Conservation (phyloP, 37 sponge, comb jelly and placozoan species). For the Aphrocallistes beatrix region DNA sequence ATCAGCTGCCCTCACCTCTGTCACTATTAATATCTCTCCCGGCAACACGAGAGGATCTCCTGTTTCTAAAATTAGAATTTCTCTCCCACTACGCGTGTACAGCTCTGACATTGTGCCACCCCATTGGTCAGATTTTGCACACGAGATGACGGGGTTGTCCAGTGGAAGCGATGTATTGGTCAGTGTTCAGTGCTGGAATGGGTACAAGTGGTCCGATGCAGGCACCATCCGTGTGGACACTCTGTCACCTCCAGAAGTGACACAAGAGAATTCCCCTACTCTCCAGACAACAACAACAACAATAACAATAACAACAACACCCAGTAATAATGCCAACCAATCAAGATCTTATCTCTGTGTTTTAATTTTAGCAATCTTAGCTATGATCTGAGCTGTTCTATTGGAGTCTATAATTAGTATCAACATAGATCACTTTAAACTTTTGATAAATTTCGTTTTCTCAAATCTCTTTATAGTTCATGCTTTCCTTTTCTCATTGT, state of each 20-base stretch:
- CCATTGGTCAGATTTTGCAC: not conserved
- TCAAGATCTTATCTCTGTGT: no score
- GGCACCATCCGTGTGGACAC: not conserved
- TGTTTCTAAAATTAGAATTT: not conserved
- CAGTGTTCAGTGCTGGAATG: not conserved
- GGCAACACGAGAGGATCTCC: not conserved
- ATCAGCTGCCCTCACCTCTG: not conserved
- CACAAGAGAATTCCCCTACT: no score
- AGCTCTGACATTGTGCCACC: not conserved
- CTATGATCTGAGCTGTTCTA: no score
- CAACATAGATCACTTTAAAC: no score
- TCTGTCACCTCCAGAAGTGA: not conserved
- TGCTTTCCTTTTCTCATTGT: no score
- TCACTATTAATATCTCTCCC: not conserved
- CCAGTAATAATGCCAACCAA: not conserved
- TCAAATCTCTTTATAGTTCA: no score
- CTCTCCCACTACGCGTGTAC: not conserved
- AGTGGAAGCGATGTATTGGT: not conserved
- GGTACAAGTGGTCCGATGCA: not conserved
- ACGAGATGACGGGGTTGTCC: not conserved
- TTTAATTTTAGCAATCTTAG: no score
- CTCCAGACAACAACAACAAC: not conserved
- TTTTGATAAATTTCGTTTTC: no score
- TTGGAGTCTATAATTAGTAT: no score
- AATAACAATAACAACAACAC: not conserved